A percentile compares a stretch with the other conserved stretches of the same genome.
Evolutionary conservation across 2,797 vertebrate genomes (phyloP).

Genomic region (Myotis pilosus): DNA sequence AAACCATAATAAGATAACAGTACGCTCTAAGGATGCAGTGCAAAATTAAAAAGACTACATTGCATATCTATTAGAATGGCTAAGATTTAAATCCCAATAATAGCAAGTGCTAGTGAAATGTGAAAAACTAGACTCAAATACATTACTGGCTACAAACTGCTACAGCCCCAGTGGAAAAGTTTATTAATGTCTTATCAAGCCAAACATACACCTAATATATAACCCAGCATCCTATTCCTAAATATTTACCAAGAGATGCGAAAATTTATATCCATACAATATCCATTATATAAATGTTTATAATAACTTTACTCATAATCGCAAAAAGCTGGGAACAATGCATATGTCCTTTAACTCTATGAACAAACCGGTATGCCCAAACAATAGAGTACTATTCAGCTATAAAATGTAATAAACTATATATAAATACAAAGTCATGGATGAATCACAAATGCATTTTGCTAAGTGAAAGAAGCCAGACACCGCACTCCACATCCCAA

Average conservation of each 20-base stretch:
- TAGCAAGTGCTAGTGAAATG: neutral
- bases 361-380: neutral
- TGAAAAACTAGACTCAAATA: neutral
- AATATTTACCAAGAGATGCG: neutral
- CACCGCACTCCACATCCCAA: neutral
- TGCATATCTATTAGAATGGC: neutral
- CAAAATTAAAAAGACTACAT: neutral
- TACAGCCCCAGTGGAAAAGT: neutral
- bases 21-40: neutral
- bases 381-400: neutral
- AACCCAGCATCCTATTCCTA: neutral
- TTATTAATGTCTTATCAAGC: neutral
- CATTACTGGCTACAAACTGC: neutral
- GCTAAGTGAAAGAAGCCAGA: neutral
- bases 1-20: neutral
- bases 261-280: neutral
- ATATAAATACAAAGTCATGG: neutral
- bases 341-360: neutral
- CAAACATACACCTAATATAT: neutral
- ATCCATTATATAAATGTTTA: neutral
- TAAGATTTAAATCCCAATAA: neutral
- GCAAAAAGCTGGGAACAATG: neutral
- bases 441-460: neutral
- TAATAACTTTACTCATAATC: neutral
- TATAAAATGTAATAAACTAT: neutral